A percentile compares a stretch with the other conserved stretches of the same genome.
These are phyloP conservation scores for Onychostoma macrolepis DNA, from an alignment of 2,113 vertebrate genomes.

Conservation along the genomic window DNA sequence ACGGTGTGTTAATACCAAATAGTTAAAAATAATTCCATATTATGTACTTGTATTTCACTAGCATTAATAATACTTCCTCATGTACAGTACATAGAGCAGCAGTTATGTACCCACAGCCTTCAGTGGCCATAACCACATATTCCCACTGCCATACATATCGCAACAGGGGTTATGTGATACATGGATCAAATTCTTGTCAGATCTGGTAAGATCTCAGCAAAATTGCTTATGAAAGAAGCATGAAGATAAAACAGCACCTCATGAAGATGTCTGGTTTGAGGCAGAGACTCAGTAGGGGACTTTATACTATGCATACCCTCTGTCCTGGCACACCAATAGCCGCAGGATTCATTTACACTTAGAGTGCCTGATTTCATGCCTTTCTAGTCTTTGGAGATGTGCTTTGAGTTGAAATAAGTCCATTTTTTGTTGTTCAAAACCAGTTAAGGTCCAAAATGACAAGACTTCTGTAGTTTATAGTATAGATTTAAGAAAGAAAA, in stretches of 20 bases:
- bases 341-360: conserved; percentile 74
- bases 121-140: not conserved
- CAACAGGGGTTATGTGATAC: conserved; percentile 41
- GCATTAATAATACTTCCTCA: not conserved
- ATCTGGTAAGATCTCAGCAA: conserved; percentile 33
- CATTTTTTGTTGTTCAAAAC: conserved; percentile 65
- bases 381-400: conserved; percentile 63
- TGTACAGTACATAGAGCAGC: conserved; percentile 1
- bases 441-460: conserved; percentile 62
- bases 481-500: conserved; percentile 43
- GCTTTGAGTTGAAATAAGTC: conserved; percentile 62
- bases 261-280: conserved; percentile 54
- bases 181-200: conserved; percentile 41
- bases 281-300: conserved; percentile 47
- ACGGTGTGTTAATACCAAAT: not conserved
- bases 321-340: conserved; percentile 64
- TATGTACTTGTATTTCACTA: not conserved
- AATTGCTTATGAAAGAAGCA: conserved; percentile 50
- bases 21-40: not conserved
- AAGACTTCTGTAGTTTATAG: conserved; percentile 60
- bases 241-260: conserved; percentile 55
- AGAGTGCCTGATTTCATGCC: conserved; percentile 74
- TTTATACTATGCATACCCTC: conserved; percentile 42
- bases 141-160: not conserved
- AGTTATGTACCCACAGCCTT: not conserved